Evolutionary conservation across 1,140 invertebrate genomes (phyloP).

Genomic region (Cyclina sinensis): DNA sequence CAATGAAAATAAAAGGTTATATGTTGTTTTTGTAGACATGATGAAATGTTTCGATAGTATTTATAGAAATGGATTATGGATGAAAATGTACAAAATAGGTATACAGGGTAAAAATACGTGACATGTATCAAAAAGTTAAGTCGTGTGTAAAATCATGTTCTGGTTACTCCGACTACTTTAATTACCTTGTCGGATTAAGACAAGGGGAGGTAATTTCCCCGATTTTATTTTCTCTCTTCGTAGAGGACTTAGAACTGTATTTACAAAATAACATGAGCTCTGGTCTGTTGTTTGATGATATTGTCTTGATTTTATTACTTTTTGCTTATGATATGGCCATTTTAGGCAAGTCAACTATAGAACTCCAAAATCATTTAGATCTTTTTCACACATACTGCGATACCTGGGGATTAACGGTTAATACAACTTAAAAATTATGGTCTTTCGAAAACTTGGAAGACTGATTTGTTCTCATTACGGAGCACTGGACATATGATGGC

Average conservation of each 20-base stretch:
- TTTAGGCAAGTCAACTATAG: constrained; percentile 18
- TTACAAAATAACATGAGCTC: constrained; percentile 9
- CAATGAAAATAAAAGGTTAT: no score
- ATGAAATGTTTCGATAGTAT: constrained; percentile 65
- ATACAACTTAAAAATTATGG: constrained; percentile 40
- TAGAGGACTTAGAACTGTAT: no score
- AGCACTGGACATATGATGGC: constrained; percentile 33
- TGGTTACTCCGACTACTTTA: constrained; percentile 41
- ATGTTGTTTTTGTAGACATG: no score
- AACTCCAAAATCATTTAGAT: no score
- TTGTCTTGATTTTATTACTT: constrained; percentile 45
- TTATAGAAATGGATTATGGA: constrained; percentile 59
- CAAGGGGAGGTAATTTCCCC: constrained; percentile 50
- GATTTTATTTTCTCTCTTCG: no score
- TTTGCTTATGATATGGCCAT: constrained; percentile 59
- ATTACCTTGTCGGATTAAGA: constrained; percentile 32
- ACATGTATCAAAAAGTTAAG: no score
- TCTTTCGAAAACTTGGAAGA: constrained; percentile 22
- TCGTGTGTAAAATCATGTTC: constrained; percentile 51
- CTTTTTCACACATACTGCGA: constrained; percentile 23
- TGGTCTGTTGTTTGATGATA: constrained; percentile 49
- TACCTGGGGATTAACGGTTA: constrained; percentile 16
- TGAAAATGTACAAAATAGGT: constrained; percentile 34
- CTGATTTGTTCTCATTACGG: no score
- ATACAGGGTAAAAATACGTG: constrained; percentile 38